A percentile compares a stretch with the other conserved stretches of the same genome.
Conservation (phyloP, 1,140 invertebrate species). For the Chrysomallon squamiferum region DNA sequence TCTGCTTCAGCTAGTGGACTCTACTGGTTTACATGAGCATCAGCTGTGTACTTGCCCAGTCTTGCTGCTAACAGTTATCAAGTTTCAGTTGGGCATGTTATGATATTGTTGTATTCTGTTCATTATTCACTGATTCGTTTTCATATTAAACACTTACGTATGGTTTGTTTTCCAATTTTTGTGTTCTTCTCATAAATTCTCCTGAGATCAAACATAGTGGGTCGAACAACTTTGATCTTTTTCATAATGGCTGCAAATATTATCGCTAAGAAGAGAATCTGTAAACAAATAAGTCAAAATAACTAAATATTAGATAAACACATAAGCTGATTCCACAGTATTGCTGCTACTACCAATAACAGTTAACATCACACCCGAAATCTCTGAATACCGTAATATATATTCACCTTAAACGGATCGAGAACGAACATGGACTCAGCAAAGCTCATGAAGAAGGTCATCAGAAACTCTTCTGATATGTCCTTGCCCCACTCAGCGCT, state of each 20-base stretch:
- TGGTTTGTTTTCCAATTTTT: neutral
- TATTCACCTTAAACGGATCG: slow-evolving; percentile 47
- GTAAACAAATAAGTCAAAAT: neutral
- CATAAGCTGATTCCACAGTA: neutral
- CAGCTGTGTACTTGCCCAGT: too few relatives aligned
- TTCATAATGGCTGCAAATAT: slow-evolving; percentile 15
- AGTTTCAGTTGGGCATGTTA: too few relatives aligned
- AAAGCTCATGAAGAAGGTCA: slow-evolving; percentile 39
- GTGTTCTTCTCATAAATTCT: neutral
- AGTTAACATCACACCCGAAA: neutral
- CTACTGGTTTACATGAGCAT: too few relatives aligned
- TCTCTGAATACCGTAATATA: neutral
- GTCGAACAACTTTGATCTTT: neutral
- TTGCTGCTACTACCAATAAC: neutral
- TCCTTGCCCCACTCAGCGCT: slow-evolving; percentile 42
- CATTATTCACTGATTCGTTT: too few relatives aligned
- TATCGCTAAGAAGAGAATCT: slow-evolving; percentile 17
- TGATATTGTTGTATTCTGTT: too few relatives aligned
- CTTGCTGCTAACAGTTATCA: too few relatives aligned
- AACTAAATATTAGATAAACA: neutral
- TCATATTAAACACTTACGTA: neutral
- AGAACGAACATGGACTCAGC: slow-evolving; percentile 36
- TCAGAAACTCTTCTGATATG: slow-evolving; percentile 46
- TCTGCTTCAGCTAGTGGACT: too few relatives aligned
- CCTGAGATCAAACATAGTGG: slow-evolving; percentile 1